Percentiles rank a stretch among this genome's conserved stretches.
Conservation (phyloP, 2,113 vertebrate species). For the Gallinago jamesoni region DNA sequence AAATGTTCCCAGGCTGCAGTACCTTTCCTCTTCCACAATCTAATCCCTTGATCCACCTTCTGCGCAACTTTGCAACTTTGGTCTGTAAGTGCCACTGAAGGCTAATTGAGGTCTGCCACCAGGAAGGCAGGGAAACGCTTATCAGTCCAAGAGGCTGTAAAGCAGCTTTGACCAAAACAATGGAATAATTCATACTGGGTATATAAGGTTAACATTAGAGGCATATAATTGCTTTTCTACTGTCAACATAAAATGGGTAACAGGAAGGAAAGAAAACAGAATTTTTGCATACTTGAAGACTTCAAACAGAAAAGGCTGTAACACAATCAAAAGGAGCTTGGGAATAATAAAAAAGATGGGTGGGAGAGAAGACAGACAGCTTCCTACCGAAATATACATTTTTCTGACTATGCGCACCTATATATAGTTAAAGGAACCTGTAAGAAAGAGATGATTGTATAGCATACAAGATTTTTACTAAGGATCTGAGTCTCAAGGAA, state of each 20-base stretch:
- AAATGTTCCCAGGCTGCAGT: neutral
- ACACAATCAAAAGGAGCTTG: constrained; percentile 5
- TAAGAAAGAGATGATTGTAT: neutral
- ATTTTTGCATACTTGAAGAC: constrained; percentile 34
- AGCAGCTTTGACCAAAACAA: neutral
- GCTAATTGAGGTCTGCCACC: neutral
- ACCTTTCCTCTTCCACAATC: neutral
- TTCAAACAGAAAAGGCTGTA: constrained; percentile 51
- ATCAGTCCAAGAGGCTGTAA: neutral
- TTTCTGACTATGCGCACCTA: neutral
- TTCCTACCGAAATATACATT: neutral
- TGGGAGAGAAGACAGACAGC: constrained; percentile 1
- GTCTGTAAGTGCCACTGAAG: neutral
- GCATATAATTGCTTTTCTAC: neutral
- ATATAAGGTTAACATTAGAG: neutral
- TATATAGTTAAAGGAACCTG: neutral
- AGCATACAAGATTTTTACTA: neutral
- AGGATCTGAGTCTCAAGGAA: neutral
- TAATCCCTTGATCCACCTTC: neutral
- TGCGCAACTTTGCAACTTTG: neutral
- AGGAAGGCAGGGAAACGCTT: neutral
- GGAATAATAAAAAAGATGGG: constrained; percentile 13
- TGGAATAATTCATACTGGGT: neutral
- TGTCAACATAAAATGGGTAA: constrained; percentile 23
- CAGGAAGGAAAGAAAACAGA: constrained; percentile 51